Base-by-base conservation (phyloP, 2,888 invertebrate species). In the Galerucella pusilla region DNA sequence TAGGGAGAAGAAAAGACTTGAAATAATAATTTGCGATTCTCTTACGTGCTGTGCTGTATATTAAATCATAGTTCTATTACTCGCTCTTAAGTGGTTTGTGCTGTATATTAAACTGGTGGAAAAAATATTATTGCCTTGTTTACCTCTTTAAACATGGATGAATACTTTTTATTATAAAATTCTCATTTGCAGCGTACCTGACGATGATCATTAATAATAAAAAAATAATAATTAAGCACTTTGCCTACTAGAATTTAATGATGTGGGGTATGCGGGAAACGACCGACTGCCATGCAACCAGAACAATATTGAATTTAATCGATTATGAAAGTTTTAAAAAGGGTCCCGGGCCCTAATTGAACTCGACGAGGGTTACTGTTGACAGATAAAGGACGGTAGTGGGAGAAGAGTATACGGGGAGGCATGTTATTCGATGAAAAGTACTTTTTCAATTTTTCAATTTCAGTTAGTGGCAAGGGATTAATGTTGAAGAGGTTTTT, bases 281-380 rank as follows among this genome's bases (percentile, higher is more conserved):
- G 69, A 54, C 46, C 46, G 60, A 60, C 20, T 63, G 67, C 28
- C 66, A 25, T 63, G 72, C 66, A 45, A 71, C 72, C 64, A 64
- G 68, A 69, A 75, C 75, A 71, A 69, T 75, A 75, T 75, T 75
- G 72, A 72, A 75, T 69, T 52, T 72, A 72, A 75, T 75, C 75
- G 71, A 75, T 75, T 75, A 72, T 71, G 61, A 68, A 68, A 71
- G 66, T 71, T 71, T 71, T 67, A 60, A 75, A 75, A 71, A 75
- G 71, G 75, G 75, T 71, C 71, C 46, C 64, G 42, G 59, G 52
- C 75, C 25, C 71, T 74, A 74, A 74, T 74, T 74, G 71, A 68
- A 75, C 57, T 52, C 67, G 75, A 68, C 71, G 71, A 75, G 75
- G 70, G 75, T 67, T 66, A 74, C 52, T 74, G 71, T 71, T 71